Percentiles rank a stretch among this genome's conserved stretches.
Conservation (phyloP, 2,888 invertebrate species). For the Mylabris sibirica region DNA sequence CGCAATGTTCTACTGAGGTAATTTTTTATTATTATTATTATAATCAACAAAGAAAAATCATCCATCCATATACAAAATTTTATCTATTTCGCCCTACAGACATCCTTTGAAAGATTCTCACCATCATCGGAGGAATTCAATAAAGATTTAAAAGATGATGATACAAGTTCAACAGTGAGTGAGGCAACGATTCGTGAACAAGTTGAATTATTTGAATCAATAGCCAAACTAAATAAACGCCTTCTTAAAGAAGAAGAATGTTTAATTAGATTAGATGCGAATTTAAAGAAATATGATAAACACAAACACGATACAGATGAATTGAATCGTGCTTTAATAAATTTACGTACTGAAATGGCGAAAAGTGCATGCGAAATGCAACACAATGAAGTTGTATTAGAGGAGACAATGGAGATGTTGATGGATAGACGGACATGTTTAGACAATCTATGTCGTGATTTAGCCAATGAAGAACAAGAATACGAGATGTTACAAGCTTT, state of each 20-base stretch:
- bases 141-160: constrained; percentile 57
- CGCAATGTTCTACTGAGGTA: constrained; percentile 53
- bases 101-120: constrained; percentile 56
- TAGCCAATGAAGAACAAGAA: constrained; percentile 58
- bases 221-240: constrained; percentile 76
- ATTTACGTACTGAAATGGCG: constrained; percentile 57
- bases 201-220: constrained; percentile 76
- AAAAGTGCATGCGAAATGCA: constrained; percentile 61
- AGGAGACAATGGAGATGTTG: constrained; percentile 57
- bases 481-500: constrained; percentile 60
- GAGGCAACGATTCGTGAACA: constrained; percentile 68
- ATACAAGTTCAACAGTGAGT: constrained; percentile 61
- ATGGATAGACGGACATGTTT: constrained; percentile 51
- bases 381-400: constrained; percentile 59
- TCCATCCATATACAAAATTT: neutral
- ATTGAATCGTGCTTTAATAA: constrained; percentile 51
- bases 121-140: constrained; percentile 58
- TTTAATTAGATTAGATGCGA: constrained; percentile 70
- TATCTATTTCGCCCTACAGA: constrained; percentile 40
- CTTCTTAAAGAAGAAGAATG: constrained; percentile 77
- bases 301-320: constrained; percentile 51
- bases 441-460: constrained; percentile 56
- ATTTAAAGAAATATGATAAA: constrained; percentile 61
- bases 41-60: neutral
- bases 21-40: constrained; percentile 19